Evolutionary conservation across 1,140 invertebrate species (phyloP), one percentile per base, ranked within the genome.

Genomic region (Panagrolaimus sp.): DNA sequence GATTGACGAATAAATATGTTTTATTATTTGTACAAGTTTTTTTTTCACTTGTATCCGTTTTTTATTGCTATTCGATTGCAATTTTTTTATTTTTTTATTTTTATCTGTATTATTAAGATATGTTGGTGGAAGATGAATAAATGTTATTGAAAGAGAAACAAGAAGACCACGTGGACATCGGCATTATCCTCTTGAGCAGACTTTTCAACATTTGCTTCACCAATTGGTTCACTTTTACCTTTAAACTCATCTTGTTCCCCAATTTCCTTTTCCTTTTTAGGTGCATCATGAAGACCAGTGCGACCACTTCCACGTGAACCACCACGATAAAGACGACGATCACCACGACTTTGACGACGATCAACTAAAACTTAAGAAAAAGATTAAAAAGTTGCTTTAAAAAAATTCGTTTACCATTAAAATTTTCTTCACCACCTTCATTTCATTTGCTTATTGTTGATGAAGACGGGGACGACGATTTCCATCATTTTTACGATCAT

Each of bases 171-270:
- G n/a, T n/a, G n/a, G n/a, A n/a, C n/a, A 9, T 71, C 66, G 13
- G 61, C 47, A 20, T 45, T 38, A 13, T 23, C 51, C 0, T 68
- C 67, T 13, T 42, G 20, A 61, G 51, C 23, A 7, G 20, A 20
- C 14, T 66, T 67, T 23, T 71, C 38, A 23, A 27, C 23, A 8
- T 8, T 51, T 7, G 23, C 13, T 16, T 71, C 68, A 43, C 7
- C 42, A 9, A 11, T 31, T 11, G 46, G 46, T 42, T 73, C 73
- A 38, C 73, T 73, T 51, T 74, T 69, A 13, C 72, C 72, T 20
- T 47, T 57, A 13, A 73, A 48, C 31, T 73, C 62, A 27, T 74
- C 72, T 23, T 71, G 14, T 5, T 0, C 72, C 72, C 72, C 72
- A 74, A 45, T 74, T 74, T 11, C 68, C 72, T 38, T 45, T 65